Base-by-base conservation (phyloP, 1,140 invertebrate species). In the Drosophila guanche region DNA sequence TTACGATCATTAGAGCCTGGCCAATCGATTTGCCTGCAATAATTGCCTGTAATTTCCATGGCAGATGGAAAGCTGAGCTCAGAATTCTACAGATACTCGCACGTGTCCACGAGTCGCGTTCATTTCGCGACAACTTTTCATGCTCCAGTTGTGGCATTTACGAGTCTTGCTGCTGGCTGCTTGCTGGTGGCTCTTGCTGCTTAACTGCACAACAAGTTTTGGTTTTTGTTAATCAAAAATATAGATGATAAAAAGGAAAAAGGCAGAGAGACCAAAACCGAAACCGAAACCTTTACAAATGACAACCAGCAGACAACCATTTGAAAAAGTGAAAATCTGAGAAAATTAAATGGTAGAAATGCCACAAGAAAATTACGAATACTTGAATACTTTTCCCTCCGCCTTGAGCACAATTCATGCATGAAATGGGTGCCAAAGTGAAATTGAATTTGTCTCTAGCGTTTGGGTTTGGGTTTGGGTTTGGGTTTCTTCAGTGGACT, bases 311-410 rank as follows among this genome's bases (percentile, higher is more conserved):
- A 74, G 66, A 57, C 65, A 80, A 56, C 46, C 61, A 52, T 65
- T 76, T 76, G 45, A 29, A 77, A 83, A 83, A 84, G 79, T 83
- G 79, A 81, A 83, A 83, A 81, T 60, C 52, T 78, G 46, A 16
- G 53, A 56, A 74, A 78, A 74, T 65, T 47, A 51, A 78, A 66
- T 40, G 53, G 50, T 45, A 52, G 41, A 45, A 52, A 55, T 14
- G 54, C 48, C 59, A 68, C 73, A 81, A 54, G 56, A 79, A 79
- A 79, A 79, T 62, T 67, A 65, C 48, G 48, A 29, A 68, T 67
- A 56, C 47, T 37, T 59, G 42, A 25, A 7, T 42, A 22, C 58
- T 68, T 61, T 65, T 70, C 56, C 43, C 12, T 33, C 7, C 29
- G 7, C 33, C 33, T 2, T 12, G 33, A 12, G 33, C 29, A 58